Evolutionary conservation across 2,888 invertebrate genomes (phyloP).

Genomic region (Agriopis leucophaearia): DNA sequence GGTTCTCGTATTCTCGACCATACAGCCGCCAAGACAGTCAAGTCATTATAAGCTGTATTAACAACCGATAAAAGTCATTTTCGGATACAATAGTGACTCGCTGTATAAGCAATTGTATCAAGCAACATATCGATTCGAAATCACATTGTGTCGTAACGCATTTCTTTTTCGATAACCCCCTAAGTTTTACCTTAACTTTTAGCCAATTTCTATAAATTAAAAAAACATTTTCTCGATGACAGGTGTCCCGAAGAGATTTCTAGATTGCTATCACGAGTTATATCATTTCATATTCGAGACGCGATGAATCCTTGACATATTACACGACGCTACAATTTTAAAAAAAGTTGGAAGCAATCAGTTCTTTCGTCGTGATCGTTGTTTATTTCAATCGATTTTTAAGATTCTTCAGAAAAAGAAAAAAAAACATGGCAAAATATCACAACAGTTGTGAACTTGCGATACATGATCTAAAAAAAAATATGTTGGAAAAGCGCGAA

Average conservation of each 20-base stretch:
- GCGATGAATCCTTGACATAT: constrained; percentile 48
- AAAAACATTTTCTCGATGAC: constrained; percentile 72
- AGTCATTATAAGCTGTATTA: constrained; percentile 31
- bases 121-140: constrained; percentile 58
- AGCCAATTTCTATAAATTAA: constrained; percentile 78
- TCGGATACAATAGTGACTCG: constrained; percentile 39
- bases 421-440: too few species aligned
- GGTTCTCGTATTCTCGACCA: constrained; percentile 52
- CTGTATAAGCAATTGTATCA: constrained; percentile 56
- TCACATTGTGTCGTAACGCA: constrained; percentile 68
- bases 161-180: constrained; percentile 61
- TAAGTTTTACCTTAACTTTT: constrained; percentile 69
- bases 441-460: too few species aligned
- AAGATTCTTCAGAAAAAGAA: too few species aligned
- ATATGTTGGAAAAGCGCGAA: too few species aligned
- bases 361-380: too few species aligned
- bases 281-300: constrained; percentile 53
- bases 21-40: constrained; percentile 52
- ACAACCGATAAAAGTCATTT: constrained; percentile 43
- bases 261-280: constrained; percentile 61
- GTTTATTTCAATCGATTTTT: too few species aligned
- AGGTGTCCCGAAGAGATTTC: constrained; percentile 63
- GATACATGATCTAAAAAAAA: too few species aligned
- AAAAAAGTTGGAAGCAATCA: neutral
- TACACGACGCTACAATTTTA: constrained; percentile 1